phyloP scores from a whole-genome alignment of 2,113 vertebrate species.

The Chrysemys picta region DNA sequence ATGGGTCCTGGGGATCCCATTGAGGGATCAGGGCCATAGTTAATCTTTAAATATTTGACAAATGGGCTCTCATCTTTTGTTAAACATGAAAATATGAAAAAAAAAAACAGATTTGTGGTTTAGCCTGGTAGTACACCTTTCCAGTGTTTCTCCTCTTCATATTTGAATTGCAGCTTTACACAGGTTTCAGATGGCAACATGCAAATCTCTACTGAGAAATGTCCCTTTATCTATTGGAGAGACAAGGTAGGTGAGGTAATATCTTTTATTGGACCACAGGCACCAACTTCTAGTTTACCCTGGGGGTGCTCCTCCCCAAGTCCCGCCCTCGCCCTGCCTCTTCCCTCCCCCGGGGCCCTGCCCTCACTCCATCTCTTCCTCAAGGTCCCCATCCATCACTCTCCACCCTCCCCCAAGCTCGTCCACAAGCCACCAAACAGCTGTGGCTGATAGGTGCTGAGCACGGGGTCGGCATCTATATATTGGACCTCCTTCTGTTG shows the following conservation, averaged over 20 bases:
- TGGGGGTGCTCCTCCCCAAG: too few relatives aligned
- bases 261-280: neutral
- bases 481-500: neutral
- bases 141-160: rapidly evolving
- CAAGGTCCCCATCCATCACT: too few relatives aligned
- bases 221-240: neutral
- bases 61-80: neutral
- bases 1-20: neutral
- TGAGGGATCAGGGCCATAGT: neutral
- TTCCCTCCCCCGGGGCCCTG: too few relatives aligned
- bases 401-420: too few relatives aligned
- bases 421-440: too few relatives aligned
- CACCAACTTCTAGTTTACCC: too few relatives aligned
- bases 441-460: too few relatives aligned
- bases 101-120: neutral
- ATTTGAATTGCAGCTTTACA: neutral
- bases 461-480: too few relatives aligned
- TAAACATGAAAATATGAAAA: neutral
- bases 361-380: too few relatives aligned
- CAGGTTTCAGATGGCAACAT: neutral
- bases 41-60: neutral
- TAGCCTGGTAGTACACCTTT: neutral
- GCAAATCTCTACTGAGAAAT: neutral
- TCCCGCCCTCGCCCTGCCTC: too few relatives aligned
- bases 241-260: neutral